These are phyloP conservation scores for Actinernus sp. DNA, from an alignment of 92 coral and sea anemone genomes.

Conservation along the genomic window DNA sequence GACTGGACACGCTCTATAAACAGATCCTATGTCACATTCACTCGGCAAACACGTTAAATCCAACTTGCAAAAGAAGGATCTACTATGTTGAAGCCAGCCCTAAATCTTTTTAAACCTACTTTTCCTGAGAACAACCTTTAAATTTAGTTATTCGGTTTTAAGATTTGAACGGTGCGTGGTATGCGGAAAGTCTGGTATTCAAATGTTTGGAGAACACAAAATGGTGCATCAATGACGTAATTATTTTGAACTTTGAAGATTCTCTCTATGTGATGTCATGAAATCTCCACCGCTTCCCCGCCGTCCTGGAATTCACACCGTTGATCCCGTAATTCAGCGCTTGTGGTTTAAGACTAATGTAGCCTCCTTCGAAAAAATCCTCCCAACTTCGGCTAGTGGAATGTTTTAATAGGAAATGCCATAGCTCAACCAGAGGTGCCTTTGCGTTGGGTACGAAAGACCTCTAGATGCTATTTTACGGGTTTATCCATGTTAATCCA, in stretches of 20 bases:
- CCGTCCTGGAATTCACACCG: constrained; percentile 15
- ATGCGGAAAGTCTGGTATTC: background rate
- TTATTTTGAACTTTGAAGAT: constrained; percentile 67
- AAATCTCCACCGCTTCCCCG: constrained; percentile 15
- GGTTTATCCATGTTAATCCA: background rate
- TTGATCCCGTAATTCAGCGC: too few species aligned
- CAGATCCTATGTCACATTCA: too few species aligned
- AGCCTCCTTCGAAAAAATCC: constrained; percentile 32
- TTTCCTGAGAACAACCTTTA: too few species aligned
- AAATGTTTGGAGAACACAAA: background rate
- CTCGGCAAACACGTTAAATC: too few species aligned
- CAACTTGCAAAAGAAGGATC: too few species aligned
- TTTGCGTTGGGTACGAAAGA: too few species aligned
- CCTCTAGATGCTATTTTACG: too few species aligned
- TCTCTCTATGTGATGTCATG: constrained; percentile 74
- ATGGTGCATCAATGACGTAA: constrained; percentile 57
- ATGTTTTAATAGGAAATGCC: too few species aligned
- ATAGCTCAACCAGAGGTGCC: background rate
- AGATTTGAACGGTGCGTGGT: background rate
- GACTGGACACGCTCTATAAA: too few species aligned
- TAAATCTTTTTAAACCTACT: too few species aligned
- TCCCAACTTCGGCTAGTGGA: background rate
- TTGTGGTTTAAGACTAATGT: constrained; percentile 4
- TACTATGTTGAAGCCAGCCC: too few species aligned
- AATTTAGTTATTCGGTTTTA: too few species aligned